phyloP scores from a whole-genome alignment of 2,113 vertebrate species.

The Coturnix japonica region DNA sequence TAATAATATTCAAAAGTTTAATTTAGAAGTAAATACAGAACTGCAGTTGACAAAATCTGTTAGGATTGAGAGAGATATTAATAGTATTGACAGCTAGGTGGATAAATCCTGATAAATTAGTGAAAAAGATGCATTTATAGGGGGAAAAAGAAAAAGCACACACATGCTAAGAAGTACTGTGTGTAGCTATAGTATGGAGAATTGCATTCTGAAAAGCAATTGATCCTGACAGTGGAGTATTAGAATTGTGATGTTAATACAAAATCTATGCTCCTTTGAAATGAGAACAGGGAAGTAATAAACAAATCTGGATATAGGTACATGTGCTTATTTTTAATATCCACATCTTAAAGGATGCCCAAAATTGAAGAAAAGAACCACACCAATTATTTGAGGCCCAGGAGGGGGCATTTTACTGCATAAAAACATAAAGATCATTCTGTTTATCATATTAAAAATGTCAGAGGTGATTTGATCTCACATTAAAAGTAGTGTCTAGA shows the following conservation, averaged over 20 bases:
- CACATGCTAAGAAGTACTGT: neutral
- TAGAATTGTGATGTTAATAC: neutral
- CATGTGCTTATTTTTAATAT: neutral
- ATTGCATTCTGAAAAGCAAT: neutral
- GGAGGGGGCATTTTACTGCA: neutral
- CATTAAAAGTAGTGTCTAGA: conserved; percentile 38
- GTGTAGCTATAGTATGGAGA: neutral
- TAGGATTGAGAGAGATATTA: neutral
- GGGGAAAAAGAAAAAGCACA: neutral
- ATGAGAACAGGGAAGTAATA: neutral
- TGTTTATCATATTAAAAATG: conserved; percentile 26
- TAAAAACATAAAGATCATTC: conserved; percentile 27
- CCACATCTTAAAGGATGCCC: neutral
- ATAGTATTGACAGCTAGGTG: neutral
- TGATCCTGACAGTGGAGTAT: neutral
- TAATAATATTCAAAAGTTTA: neutral
- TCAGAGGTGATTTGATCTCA: conserved; percentile 48
- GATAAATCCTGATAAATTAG: neutral
- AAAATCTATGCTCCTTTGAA: neutral
- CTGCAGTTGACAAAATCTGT: neutral
- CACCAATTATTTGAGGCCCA: neutral
- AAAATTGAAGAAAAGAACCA: neutral
- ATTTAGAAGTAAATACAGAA: neutral
- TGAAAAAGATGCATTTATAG: neutral
- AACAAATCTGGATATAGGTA: neutral